Conservation (phyloP, 2,797 vertebrate genomes). For the Gallinago solitaria region DNA sequence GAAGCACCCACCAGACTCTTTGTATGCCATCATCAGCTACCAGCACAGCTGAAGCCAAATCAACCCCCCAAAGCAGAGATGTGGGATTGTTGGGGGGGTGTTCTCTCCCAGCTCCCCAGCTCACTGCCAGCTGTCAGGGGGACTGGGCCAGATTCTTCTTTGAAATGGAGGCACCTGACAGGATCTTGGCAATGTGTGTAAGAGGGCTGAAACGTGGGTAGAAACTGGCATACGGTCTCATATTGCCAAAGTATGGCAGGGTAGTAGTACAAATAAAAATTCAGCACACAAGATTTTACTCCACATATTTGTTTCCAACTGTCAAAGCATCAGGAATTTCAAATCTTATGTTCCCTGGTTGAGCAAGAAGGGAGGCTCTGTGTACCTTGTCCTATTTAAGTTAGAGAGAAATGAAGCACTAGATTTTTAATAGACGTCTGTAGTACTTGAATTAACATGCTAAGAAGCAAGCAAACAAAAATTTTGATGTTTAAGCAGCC, state of each 20-base stretch:
- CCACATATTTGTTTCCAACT: not conserved
- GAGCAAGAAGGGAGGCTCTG: not conserved
- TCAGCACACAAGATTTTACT: not conserved
- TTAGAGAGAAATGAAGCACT: not conserved
- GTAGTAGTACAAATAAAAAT: not conserved
- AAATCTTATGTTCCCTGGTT: not conserved
- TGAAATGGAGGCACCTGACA: not conserved
- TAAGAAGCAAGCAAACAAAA: slow-evolving; percentile 36
- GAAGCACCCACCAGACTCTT: not conserved
- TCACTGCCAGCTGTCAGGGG: not conserved
- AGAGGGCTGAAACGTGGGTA: not conserved
- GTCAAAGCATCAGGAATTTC: not conserved
- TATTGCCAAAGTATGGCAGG: not conserved
- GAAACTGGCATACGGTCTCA: not conserved
- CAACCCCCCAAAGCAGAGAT: not conserved
- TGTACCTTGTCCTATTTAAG: not conserved
- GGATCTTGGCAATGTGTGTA: not conserved
- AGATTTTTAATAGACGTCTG: slow-evolving; percentile 8
- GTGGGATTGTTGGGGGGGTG: not conserved
- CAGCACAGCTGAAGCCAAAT: not conserved
- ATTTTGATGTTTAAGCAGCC: not conserved
- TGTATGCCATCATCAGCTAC: not conserved
- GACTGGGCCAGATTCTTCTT: not conserved
- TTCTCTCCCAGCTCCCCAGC: not conserved
- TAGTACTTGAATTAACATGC: slow-evolving; percentile 21